Conservation (phyloP, 2,888 invertebrate species). For the Syrphus vitripennis region DNA sequence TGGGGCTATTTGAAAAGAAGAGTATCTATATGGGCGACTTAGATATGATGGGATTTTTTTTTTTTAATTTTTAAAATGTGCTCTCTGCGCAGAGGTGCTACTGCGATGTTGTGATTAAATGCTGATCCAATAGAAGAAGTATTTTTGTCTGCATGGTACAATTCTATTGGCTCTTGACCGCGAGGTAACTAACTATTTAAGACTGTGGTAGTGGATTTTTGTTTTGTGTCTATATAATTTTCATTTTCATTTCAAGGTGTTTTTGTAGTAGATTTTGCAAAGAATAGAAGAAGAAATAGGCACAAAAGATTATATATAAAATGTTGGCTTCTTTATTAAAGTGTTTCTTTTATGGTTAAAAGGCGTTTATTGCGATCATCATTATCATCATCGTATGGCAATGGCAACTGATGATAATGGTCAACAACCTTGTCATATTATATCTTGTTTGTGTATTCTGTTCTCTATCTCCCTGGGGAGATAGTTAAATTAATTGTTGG, state of each 20-base stretch:
- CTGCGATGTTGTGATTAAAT: conserved; percentile 6
- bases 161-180: conserved; percentile 46
- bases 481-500: conserved; percentile 58
- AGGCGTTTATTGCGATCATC: conserved; percentile 53
- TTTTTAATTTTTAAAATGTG: conserved; percentile 4
- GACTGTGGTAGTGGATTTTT: neutral
- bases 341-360: conserved; percentile 54
- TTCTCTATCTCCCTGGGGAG: conserved; percentile 15
- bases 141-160: conserved; percentile 18
- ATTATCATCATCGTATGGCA: conserved; percentile 18
- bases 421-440: conserved; percentile 58
- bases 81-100: conserved; percentile 28
- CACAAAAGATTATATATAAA: conserved; percentile 5
- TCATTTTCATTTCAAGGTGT: conserved; percentile 73
- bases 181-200: neutral
- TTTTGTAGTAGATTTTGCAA: conserved; percentile 25
- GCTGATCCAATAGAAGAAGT: conserved; percentile 33
- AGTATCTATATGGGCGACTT: conserved; percentile 37
- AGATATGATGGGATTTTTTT: conserved; percentile 41
- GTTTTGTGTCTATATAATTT: conserved; percentile 49
- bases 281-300: conserved; percentile 12
- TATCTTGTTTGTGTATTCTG: conserved; percentile 8
- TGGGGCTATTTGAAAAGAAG: neutral
- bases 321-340: neutral
- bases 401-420: conserved; percentile 42